Base-by-base conservation (phyloP, 2,113 vertebrate genomes). In the Nestor notabilis region DNA sequence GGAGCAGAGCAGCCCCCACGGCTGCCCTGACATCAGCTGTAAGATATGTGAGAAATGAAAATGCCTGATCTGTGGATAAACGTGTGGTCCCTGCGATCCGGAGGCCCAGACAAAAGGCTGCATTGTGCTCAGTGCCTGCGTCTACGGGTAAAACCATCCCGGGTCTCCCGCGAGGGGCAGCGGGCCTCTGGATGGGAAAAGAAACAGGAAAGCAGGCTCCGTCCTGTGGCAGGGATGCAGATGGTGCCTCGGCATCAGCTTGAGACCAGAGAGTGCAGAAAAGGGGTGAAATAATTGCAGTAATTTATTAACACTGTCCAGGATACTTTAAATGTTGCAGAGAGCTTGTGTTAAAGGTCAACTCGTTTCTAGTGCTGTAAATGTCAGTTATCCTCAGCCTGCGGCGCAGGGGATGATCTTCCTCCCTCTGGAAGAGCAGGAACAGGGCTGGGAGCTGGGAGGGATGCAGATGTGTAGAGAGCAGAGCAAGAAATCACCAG, bases 21-120 rank as follows among this genome's bases (percentile, higher is more conserved):
- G 44, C 63, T 7, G 15, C 65, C 78, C 85, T 95, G 95, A 94
- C 79, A 66, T 63, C 82, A 92, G 50, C 72, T 28, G 17, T 4
- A 16, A 96, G 83, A 92, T 71, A 95, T 50, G 93, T 2, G 11
- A 93, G 80, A 87, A 82, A 94, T 71, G 83, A 87, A 46, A 77
- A 8, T 2, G 19, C 28, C 24, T 1, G 37, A 31, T 83, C 87
- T 10, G 20, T 35, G 79, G 83, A 1, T 3, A 74, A 89, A 81
- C 2, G 56, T 10, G 56, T 4, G 5, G 87, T 33, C 72, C 41
- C 84, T 35, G 47, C 6, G 31, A 93, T 17, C 14, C 3, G 3
- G n/a, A 58, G 20, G 60, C 19, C 29, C 3, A 2, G 61, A 91
- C 72, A 81, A 96, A 90, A 58, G 77, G 58, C 63, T 12, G 74